Evolutionary conservation across 2,888 invertebrate genomes (phyloP), one percentile per base, ranked within the genome.

Genomic region (Aporophyla nigra): DNA sequence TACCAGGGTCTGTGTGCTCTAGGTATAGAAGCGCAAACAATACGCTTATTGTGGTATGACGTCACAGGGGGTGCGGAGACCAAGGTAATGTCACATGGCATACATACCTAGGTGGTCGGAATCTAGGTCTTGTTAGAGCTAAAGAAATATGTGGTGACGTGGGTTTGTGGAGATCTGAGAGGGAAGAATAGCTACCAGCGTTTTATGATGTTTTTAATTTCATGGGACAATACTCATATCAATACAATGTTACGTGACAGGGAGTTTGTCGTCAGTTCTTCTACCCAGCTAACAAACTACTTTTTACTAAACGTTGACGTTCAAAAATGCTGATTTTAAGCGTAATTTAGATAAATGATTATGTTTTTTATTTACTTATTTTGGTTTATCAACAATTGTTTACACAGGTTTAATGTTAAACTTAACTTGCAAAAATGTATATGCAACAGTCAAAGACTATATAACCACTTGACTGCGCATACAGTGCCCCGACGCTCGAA

Each of bases 91-190:
- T 69, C 27, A 58, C 66, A 33, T 74, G 53, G 53, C 33, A 63
- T 43, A 54, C 19, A 58, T 79, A 72, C 27, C 21, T 43, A 51
- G 73, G 73, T 46, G 7, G 21, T 46, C n/a, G 40, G 46, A 59
- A 84, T 53, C 74, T 81, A 80, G 69, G 85, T 67, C 84, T 84
- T 63, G 71, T 78, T 74, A 58, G 43, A 46, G 56, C 68, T 58
- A 5, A 14, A 16, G n/a, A 21, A 21, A 40, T 51, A 49, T n/a
- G 49, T 68, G 63, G 14, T 59, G 51, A 61, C 61, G 33, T 75
- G 4, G 54, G 12, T n/a, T 40, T 59, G n/a, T 75, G 16, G 27
- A 12, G 27, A 3, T 12, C 61, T 21, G 4, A 16, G 12, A 24
- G 9, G 54, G 43, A 19, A 33, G 21, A 5, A 33, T 12, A 46